phyloP scores from a whole-genome alignment of 2,113 vertebrate species.

The Vireo altiloquus region DNA sequence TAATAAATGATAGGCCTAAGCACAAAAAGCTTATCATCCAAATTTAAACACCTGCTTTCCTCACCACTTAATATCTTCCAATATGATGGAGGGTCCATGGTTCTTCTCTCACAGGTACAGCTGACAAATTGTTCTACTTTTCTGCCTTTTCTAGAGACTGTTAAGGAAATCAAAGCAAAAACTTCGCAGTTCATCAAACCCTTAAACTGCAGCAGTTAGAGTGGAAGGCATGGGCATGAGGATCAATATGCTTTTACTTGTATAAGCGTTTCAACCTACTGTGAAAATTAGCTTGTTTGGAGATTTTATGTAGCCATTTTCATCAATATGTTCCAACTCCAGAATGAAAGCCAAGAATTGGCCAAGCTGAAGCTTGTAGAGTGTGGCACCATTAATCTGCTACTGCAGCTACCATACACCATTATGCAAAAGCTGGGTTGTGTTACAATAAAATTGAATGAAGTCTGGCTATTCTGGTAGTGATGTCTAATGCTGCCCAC shows the following conservation, averaged over 20 bases:
- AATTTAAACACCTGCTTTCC: neutral
- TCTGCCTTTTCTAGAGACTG: neutral
- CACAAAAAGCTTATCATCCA: neutral
- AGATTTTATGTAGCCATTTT: neutral
- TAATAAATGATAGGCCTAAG: neutral
- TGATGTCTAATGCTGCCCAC: neutral
- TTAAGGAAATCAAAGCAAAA: constrained; percentile 24
- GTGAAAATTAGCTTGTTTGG: neutral
- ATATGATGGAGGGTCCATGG: neutral
- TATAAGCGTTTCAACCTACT: neutral
- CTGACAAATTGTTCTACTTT: neutral
- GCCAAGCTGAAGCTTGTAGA: neutral
- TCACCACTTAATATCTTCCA: neutral
- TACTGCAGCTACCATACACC: neutral
- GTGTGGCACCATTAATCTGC: neutral
- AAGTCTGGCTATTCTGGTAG: neutral
- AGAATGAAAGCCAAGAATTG: neutral
- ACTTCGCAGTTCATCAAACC: neutral
- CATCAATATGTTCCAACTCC: neutral
- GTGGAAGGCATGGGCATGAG: neutral
- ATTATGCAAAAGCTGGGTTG: neutral
- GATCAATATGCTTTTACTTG: neutral
- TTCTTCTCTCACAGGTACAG: neutral
- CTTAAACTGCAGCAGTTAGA: neutral
- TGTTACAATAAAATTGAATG: neutral